Evolutionary conservation across 2,797 vertebrate genomes (phyloP).

Genomic region (Helicolenus hilgendorfi): DNA sequence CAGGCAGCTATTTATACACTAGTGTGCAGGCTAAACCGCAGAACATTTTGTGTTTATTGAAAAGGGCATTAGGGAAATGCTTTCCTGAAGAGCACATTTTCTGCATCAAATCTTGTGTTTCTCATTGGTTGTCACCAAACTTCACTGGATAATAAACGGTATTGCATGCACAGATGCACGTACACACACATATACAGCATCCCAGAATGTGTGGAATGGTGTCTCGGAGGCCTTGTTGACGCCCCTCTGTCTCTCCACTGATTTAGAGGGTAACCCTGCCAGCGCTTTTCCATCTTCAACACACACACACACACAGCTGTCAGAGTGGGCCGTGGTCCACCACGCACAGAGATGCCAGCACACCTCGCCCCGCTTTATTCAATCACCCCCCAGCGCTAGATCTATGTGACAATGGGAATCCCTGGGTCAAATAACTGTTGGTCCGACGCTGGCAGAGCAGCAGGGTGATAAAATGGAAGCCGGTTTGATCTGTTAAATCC

Average conservation of each 20-base stretch:
- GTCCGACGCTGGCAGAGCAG: constrained; percentile 39
- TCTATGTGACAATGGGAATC: constrained; percentile 77
- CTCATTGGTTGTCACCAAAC: background rate
- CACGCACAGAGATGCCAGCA: constrained; percentile 56
- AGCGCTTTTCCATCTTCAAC: constrained; percentile 59
- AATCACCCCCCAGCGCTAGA: constrained; percentile 30
- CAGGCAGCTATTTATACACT: background rate
- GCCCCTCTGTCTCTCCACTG: constrained; percentile 65
- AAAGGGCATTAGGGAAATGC: background rate
- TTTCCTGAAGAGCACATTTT: background rate
- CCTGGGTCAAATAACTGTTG: constrained; percentile 56
- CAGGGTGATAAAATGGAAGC: constrained; percentile 41
- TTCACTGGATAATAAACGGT: constrained; percentile 12
- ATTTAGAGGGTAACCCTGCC: constrained; percentile 72
- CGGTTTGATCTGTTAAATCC: constrained; percentile 71
- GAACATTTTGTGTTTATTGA: background rate
- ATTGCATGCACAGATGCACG: background rate
- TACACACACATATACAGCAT: constrained; percentile 9
- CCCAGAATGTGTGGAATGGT: constrained; percentile 74
- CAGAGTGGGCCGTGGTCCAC: constrained; percentile 47
- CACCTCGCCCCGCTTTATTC: constrained; percentile 58
- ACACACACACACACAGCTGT: constrained; percentile 72
- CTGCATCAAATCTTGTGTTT: background rate
- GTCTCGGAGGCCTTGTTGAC: constrained; percentile 72
- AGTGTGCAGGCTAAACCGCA: background rate